These are phyloP conservation scores for Pseudolaguvia tuberculata DNA, from an alignment of 2,113 vertebrate genomes.

Conservation along the genomic window DNA sequence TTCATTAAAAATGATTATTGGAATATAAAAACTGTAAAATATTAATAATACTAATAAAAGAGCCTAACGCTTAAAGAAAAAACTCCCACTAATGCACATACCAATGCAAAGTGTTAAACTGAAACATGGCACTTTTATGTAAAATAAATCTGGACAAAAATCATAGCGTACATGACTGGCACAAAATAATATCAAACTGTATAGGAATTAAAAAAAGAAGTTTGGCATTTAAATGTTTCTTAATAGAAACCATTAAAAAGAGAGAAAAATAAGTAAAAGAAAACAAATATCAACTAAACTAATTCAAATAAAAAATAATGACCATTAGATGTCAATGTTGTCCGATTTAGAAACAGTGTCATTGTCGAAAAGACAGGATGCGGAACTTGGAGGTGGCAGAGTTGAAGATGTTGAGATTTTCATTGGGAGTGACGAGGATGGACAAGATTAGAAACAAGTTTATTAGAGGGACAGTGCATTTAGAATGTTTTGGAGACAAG, in stretches of 20 bases:
- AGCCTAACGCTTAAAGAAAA: constrained; percentile 29
- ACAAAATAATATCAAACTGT: constrained; percentile 57
- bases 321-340: too few species aligned
- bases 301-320: constrained; percentile 6
- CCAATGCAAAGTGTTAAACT: constrained; percentile 49
- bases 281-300: constrained; percentile 15
- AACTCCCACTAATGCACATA: constrained; percentile 22
- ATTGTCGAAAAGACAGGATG: too few species aligned
- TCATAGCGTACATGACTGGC: constrained; percentile 56
- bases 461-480: too few species aligned
- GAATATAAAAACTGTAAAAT: constrained; percentile 33
- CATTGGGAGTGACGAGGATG: too few species aligned
- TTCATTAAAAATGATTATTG: constrained; percentile 27
- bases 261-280: constrained; percentile 19
- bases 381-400: too few species aligned
- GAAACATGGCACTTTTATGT: constrained; percentile 60
- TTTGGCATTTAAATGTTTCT: constrained; percentile 36
- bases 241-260: constrained; percentile 42
- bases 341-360: too few species aligned
- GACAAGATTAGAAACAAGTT: too few species aligned
- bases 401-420: too few species aligned
- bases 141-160: constrained; percentile 58
- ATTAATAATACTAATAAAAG: constrained; percentile 33
- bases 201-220: constrained; percentile 49
- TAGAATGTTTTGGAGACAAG: too few species aligned